Base-by-base conservation (phyloP, 2,113 vertebrate species). In the Chelonoidis abingdonii region DNA sequence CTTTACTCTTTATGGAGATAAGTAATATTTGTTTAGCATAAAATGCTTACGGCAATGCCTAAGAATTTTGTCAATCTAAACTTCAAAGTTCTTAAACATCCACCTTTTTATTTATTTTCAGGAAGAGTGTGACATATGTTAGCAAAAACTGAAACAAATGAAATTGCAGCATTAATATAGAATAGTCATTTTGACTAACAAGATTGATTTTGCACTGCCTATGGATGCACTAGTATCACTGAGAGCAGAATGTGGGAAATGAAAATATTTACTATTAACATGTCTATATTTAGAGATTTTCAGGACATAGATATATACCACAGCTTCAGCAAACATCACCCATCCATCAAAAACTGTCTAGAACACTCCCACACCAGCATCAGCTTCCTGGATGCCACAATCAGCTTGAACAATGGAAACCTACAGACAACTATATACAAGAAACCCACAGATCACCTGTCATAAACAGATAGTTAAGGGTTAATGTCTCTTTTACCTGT, bases 31-130 rank as follows among this genome's bases (percentile, higher is more conserved):
- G 84, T 80, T 41, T 35, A 31, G 41, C 69, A 52, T 52, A 4
- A 41, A 0, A 0, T 38, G 75, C 47, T 29, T 80, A 29, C 19
- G 83, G 24, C 19, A 65, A 1, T 35, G 1, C 8, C 22, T 80
- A 5, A 44, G 25, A 80, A 50, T 69, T 49, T 0, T 65, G 3
- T 5, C 27, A 56, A 8, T 89, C 25, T 25, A 89, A 92, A 93
- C 88, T 80, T 76, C 2, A 93, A 87, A 80, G 4, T 10, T 0
- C 1, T 6, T 44, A 80, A 87, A 89, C 87, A 94, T 49, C 2
- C 29, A 1, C 10, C 8, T 0, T 87, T 87, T 2, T 57, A 69
- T 10, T 44, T 83, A 5, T 22, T 89, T 92, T 87, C 24, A 56
- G 38, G 5, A 13, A 80, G 11, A 10, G 11, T 21, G 4, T 1